A percentile compares a stretch with the other conserved stretches of the same genome.
These are phyloP conservation scores for Paguma larvata DNA, from an alignment of 2,797 vertebrate species.

Conservation along the genomic window DNA sequence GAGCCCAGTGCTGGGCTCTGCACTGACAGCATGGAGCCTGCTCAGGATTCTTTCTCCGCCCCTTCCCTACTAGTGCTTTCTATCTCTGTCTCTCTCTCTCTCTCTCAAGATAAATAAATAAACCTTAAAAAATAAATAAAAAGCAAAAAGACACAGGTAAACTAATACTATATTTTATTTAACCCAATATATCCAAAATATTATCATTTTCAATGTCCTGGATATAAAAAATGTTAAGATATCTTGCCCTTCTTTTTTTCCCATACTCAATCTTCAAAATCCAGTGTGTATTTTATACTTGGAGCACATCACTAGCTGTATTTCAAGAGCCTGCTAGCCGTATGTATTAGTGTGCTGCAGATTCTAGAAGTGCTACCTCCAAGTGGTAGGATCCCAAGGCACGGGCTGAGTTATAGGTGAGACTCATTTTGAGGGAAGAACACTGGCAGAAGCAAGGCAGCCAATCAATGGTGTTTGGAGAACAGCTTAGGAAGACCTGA, in stretches of 20 bases:
- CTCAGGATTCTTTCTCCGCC: no score
- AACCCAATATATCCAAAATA: neutral
- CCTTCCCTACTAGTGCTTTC: no score
- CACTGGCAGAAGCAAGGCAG: neutral
- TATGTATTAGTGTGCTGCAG: neutral
- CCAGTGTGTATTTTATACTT: neutral
- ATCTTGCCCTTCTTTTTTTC: neutral
- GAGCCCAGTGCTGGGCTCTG: no score
- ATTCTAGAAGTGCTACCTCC: neutral
- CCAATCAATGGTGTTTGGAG: neutral
- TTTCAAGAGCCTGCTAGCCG: neutral
- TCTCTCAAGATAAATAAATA: no score
- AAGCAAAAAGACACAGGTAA: constrained; percentile 1
- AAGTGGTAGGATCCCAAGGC: neutral
- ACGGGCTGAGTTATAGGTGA: neutral
- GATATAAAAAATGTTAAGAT: constrained; percentile 27
- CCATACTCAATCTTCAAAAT: constrained; percentile 3
- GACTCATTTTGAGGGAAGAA: neutral
- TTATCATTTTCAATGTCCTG: constrained; percentile 21
- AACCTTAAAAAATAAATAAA: neutral
- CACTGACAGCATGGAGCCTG: no score
- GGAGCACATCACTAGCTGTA: no score
- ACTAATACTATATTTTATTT: constrained; percentile 52
- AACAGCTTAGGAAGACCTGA: neutral
- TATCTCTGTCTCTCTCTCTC: no score